phyloP scores from a whole-genome alignment of 2,113 vertebrate genomes.

The Fulica atra region DNA sequence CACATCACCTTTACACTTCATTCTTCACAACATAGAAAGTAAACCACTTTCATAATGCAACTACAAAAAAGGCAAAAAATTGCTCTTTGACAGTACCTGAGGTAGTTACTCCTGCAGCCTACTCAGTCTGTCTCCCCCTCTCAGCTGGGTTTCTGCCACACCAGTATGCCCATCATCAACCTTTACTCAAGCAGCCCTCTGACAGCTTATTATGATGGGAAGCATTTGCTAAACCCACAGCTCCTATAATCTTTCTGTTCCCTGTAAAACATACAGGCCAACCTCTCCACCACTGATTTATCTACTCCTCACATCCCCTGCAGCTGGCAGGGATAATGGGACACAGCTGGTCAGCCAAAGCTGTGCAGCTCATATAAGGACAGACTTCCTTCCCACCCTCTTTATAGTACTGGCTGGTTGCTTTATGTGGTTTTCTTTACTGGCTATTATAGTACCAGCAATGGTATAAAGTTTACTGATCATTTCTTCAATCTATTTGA shows the following conservation, averaged over 20 bases:
- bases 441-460: not conserved
- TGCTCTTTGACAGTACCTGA: not conserved
- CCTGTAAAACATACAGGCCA: not conserved
- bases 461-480: not conserved
- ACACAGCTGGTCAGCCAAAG: not conserved
- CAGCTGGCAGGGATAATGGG: not conserved
- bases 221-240: not conserved
- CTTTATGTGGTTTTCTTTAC: not conserved
- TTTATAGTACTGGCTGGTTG: not conserved
- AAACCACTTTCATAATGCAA: not conserved
- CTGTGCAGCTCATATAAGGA: not conserved
- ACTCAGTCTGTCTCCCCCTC: not conserved
- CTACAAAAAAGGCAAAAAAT: not conserved
- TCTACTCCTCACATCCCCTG: not conserved
- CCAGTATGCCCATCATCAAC: not conserved
- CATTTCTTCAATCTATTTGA: not conserved
- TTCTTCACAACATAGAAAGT: not conserved
- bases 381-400: not conserved
- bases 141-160: not conserved
- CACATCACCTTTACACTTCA: not conserved
- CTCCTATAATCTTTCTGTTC: not conserved
- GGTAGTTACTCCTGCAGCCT: not conserved
- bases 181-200: not conserved
- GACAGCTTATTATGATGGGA: fast-evolving
- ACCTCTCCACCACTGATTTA: not conserved